Percentiles rank a stretch among this genome's conserved stretches.
Evolutionary conservation across 2,888 invertebrate genomes (phyloP).

Genomic region (Epinotia ramella): DNA sequence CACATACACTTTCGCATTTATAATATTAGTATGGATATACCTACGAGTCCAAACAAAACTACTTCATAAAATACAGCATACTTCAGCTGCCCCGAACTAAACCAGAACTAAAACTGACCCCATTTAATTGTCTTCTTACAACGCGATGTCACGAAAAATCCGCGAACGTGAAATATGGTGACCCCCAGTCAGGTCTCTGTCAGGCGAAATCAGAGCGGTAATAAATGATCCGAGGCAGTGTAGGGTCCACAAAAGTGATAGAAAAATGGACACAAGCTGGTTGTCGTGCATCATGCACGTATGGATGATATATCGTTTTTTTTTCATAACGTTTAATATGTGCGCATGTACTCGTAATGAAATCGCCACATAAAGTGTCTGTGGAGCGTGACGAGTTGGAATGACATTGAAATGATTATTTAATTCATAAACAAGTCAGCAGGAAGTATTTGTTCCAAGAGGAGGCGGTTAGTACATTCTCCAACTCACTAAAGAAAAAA

Average conservation of each 20-base stretch:
- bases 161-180: constrained; percentile 40
- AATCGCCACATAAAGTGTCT: no score
- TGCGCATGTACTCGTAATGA: not conserved
- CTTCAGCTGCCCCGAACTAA: not conserved
- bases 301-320: not conserved
- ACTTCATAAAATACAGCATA: constrained; percentile 8
- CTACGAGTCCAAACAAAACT: constrained; percentile 15
- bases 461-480: no score
- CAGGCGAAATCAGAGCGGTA: constrained; percentile 36
- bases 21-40: no score
- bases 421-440: no score
- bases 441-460: no score
- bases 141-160: constrained; percentile 29
- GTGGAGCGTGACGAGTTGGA: no score
- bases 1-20: no score
- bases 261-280: constrained; percentile 1
- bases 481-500: no score
- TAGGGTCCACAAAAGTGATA: constrained; percentile 14
- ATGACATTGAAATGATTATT: no score
- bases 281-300: not conserved
- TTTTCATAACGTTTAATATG: not conserved
- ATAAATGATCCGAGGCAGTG: constrained; percentile 27
- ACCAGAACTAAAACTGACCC: constrained; percentile 20
- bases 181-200: constrained; percentile 38
- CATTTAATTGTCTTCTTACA: constrained; percentile 30